Evolutionary conservation across 2,113 vertebrate species (phyloP).

Genomic region (Calyptommatus sinebrachiatus): DNA sequence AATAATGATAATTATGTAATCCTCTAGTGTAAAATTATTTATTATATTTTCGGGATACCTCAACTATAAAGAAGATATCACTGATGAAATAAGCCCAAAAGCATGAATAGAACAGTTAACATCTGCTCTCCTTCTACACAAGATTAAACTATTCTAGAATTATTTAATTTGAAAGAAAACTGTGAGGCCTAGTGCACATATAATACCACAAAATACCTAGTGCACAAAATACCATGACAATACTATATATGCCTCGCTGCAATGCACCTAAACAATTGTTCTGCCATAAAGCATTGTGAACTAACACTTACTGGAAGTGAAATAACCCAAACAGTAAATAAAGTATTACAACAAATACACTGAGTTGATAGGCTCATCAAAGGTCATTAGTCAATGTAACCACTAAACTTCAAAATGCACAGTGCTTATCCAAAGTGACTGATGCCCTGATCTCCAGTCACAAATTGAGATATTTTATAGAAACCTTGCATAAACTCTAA

Average conservation of each 20-base stretch:
- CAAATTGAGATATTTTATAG: neutral
- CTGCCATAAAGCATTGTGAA: neutral
- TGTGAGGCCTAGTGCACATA: neutral
- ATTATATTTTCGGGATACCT: neutral
- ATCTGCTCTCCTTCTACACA: neutral
- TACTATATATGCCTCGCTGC: neutral
- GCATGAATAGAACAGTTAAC: neutral
- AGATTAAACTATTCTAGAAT: neutral
- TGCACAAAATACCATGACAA: neutral
- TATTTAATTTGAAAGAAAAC: neutral
- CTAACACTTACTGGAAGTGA: neutral
- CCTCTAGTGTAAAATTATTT: neutral
- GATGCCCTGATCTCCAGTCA: neutral
- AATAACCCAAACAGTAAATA: neutral
- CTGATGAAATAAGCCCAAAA: too few relatives aligned
- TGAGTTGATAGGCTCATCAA: neutral
- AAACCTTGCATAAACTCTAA: neutral
- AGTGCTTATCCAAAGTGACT: neutral
- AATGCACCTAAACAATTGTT: constrained; percentile 4
- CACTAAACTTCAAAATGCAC: neutral
- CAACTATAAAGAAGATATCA: neutral
- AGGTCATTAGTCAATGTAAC: neutral
- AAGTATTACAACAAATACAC: neutral
- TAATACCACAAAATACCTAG: neutral
- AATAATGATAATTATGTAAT: neutral